phyloP scores from a whole-genome alignment of 2,888 invertebrate species.

The Syrista parreyssii region DNA sequence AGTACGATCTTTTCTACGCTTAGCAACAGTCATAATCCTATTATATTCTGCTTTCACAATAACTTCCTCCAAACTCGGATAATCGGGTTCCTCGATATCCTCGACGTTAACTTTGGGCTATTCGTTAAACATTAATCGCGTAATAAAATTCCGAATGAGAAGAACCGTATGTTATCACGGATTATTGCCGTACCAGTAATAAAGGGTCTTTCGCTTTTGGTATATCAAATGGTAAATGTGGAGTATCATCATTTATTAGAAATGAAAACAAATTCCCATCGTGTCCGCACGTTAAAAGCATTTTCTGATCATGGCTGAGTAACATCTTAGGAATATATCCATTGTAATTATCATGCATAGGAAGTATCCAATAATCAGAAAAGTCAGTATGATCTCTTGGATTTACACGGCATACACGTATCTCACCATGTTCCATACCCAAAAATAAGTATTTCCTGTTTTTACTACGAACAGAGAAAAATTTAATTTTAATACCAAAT shows the following conservation, averaged over 20 bases:
- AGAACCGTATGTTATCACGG: neutral
- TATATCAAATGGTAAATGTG: slow-evolving; percentile 15
- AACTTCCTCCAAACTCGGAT: slow-evolving; percentile 74
- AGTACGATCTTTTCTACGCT: slow-evolving; percentile 73
- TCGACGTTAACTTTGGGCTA: slow-evolving; percentile 40
- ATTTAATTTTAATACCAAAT: slow-evolving; percentile 8
- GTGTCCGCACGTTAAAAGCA: slow-evolving; percentile 74
- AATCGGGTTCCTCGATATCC: slow-evolving; percentile 63
- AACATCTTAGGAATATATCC: slow-evolving; percentile 76
- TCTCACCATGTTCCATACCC: slow-evolving; percentile 72
- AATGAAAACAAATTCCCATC: slow-evolving; percentile 85
- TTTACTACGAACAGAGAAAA: slow-evolving; percentile 56
- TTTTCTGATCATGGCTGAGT: slow-evolving; percentile 72
- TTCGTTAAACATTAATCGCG: slow-evolving; percentile 19
- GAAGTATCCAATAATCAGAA: slow-evolving; percentile 75
- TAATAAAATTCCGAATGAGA: neutral
- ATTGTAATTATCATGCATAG: slow-evolving; percentile 81
- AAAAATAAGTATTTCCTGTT: slow-evolving; percentile 70
- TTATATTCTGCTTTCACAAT: slow-evolving; percentile 77
- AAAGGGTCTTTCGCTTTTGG: slow-evolving; percentile 22
- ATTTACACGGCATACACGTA: slow-evolving; percentile 70
- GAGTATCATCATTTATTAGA: slow-evolving; percentile 45
- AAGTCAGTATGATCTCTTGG: slow-evolving; percentile 68
- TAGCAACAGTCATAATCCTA: slow-evolving; percentile 72
- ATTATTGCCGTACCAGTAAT: slow-evolving; percentile 25